Percentiles rank a stretch among this genome's conserved stretches.
phyloP scores from a whole-genome alignment of 2,113 vertebrate species.

The Anhinga rufa region DNA sequence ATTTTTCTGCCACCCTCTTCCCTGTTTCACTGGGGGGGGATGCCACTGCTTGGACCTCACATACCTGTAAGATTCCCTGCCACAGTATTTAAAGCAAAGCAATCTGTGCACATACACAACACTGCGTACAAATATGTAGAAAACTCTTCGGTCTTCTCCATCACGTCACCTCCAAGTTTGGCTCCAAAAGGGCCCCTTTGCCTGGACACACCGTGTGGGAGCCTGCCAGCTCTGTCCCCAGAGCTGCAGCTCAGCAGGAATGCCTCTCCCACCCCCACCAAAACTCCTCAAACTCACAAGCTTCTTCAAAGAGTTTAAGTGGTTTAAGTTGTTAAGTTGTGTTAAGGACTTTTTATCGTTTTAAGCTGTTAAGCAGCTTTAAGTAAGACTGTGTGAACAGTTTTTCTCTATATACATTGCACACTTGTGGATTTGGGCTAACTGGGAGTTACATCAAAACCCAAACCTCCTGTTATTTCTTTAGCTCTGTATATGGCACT shows the following conservation, averaged over 20 bases:
- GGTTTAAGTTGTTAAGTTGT: constrained; percentile 52
- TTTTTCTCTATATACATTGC: neutral
- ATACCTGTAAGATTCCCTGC: neutral
- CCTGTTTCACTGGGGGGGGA: neutral
- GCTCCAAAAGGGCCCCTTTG: neutral
- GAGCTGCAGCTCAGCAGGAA: neutral
- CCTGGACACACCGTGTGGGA: rapidly evolving
- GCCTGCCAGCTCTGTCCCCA: neutral
- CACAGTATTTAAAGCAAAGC: neutral
- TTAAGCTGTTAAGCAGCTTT: constrained; percentile 63
- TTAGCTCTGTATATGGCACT: neutral
- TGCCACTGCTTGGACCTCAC: neutral
- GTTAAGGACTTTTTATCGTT: constrained; percentile 53
- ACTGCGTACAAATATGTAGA: neutral
- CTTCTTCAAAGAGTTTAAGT: constrained; percentile 28
- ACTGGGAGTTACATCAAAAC: neutral
- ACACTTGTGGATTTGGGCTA: neutral
- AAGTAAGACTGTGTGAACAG: neutral
- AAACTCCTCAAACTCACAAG: neutral
- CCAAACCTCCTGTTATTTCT: neutral
- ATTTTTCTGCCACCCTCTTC: neutral
- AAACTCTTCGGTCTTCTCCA: neutral
- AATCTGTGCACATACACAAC: too few relatives aligned
- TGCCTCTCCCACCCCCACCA: neutral
- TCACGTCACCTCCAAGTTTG: neutral